These are phyloP conservation scores for Epizoanthus rinbou DNA, from an alignment of 92 coral and sea anemone genomes.

Conservation along the genomic window DNA sequence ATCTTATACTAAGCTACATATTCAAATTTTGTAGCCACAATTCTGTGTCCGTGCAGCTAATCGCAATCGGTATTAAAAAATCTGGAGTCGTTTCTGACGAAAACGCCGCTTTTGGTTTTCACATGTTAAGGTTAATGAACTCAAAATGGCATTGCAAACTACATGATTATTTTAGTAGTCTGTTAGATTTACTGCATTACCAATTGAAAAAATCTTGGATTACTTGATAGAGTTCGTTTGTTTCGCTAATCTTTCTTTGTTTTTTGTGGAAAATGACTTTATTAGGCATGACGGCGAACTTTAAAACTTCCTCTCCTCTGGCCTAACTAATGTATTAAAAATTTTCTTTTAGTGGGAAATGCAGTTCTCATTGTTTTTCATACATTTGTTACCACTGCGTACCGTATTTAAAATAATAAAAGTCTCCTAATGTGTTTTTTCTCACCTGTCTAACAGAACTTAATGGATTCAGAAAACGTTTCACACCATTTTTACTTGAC, in stretches of 20 bases:
- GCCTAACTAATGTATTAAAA: constrained; percentile 6
- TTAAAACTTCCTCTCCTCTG: constrained; percentile 9
- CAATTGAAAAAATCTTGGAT: constrained; percentile 1
- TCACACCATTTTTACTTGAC: constrained; percentile 31
- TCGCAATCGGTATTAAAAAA: not conserved
- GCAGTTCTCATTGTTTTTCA: constrained; percentile 15
- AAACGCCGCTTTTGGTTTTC: not conserved
- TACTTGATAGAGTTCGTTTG: constrained; percentile 14
- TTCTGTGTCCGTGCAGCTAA: not conserved
- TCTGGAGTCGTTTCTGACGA: too few relatives aligned
- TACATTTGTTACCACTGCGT: constrained; percentile 6
- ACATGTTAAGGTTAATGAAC: not conserved
- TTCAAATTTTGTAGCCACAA: constrained; percentile 10
- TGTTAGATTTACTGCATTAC: constrained; percentile 23
- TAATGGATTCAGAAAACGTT: constrained; percentile 39
- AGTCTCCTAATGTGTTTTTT: constrained; percentile 32
- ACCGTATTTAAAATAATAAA: constrained; percentile 15
- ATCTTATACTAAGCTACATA: not conserved
- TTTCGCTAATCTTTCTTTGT: constrained; percentile 24
- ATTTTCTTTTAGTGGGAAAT: constrained; percentile 8
- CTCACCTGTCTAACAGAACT: constrained; percentile 45
- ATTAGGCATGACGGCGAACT: constrained; percentile 5
- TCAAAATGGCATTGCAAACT: not conserved
- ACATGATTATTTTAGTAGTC: not conserved
- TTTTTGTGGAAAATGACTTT: constrained; percentile 24